Evolutionary conservation across 2,113 vertebrate species (phyloP).

Genomic region (Gyps fulvus): DNA sequence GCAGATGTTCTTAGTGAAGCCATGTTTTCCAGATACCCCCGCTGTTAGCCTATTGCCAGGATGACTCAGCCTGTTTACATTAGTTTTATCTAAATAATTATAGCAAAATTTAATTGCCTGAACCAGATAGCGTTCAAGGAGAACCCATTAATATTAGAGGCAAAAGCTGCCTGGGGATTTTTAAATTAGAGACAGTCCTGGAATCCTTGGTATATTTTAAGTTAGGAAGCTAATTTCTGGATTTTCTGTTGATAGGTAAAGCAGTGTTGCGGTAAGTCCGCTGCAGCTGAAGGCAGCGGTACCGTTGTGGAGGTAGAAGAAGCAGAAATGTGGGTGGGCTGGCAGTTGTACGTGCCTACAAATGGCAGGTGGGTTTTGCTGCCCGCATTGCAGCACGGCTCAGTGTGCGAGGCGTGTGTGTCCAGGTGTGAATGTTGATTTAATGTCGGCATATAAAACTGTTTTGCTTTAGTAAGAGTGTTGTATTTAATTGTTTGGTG

Average conservation of each 20-base stretch:
- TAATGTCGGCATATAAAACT: background rate
- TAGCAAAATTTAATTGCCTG: slow-evolving; percentile 34
- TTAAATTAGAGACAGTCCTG: background rate
- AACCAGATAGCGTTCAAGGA: slow-evolving; percentile 25
- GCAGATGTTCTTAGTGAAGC: slow-evolving; percentile 35
- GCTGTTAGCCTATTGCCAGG: slow-evolving; percentile 4
- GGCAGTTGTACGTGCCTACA: background rate
- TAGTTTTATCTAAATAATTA: slow-evolving; percentile 60
- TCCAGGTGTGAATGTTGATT: background rate
- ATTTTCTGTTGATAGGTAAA: background rate
- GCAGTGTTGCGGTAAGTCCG: background rate
- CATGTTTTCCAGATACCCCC: background rate
- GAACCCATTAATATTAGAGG: slow-evolving; percentile 48
- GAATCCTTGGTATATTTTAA: background rate
- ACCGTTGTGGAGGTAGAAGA: background rate
- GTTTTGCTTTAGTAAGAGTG: background rate
- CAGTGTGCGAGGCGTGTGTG: background rate
- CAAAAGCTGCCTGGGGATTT: slow-evolving; percentile 11
- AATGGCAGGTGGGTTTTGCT: background rate
- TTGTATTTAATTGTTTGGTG: background rate
- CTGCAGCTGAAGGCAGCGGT: background rate
- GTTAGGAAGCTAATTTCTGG: background rate
- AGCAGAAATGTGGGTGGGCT: slow-evolving; percentile 1
- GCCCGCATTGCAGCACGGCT: background rate
- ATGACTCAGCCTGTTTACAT: slow-evolving; percentile 49